A percentile compares a stretch with the other conserved stretches of the same genome.
These are phyloP conservation scores for Gyps fulvus DNA, from an alignment of 2,113 vertebrate species.

Conservation along the genomic window DNA sequence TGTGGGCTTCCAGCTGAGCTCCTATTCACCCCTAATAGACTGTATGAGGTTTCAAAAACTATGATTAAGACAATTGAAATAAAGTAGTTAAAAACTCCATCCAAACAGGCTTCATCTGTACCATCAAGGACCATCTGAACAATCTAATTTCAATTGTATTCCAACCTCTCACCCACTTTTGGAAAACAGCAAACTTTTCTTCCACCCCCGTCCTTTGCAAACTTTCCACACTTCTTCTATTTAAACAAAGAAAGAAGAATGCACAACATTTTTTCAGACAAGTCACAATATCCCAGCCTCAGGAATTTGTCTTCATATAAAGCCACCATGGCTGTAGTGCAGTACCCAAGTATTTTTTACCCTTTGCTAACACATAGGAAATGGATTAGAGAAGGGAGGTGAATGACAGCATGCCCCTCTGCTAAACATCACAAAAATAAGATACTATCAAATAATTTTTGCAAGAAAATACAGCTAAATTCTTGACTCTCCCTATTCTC, in stretches of 20 bases:
- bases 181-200: constrained; percentile 9
- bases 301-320: constrained; percentile 8
- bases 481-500: neutral
- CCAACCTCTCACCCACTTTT: neutral
- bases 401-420: neutral
- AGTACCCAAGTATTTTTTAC: neutral
- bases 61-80: neutral
- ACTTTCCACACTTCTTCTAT: neutral
- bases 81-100: neutral
- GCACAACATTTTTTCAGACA: neutral
- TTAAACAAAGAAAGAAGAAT: neutral
- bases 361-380: neutral
- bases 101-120: neutral
- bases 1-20: neutral
- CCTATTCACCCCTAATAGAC: neutral
- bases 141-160: neutral
- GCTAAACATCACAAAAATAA: neutral
- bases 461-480: neutral
- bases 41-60: neutral
- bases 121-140: neutral
- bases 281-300: neutral
- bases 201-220: neutral
- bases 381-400: neutral
- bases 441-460: neutral
- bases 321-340: neutral